Percentiles rank a stretch among this genome's conserved stretches.
These are phyloP conservation scores for Megalurothrips usitatus DNA, from an alignment of 2,888 invertebrate species.

Conservation along the genomic window DNA sequence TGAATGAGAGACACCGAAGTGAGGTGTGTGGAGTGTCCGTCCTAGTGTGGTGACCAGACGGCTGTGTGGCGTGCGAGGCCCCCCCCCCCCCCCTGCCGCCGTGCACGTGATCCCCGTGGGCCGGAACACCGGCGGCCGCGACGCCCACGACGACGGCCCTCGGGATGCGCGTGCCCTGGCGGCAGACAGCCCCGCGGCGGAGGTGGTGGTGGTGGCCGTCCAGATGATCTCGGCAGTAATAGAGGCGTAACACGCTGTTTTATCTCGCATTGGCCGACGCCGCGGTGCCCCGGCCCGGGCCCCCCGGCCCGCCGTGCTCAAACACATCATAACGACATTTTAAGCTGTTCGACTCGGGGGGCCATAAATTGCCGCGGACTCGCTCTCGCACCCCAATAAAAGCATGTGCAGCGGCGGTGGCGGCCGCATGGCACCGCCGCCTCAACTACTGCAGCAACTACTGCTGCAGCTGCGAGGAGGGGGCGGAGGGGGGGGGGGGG, in stretches of 20 bases:
- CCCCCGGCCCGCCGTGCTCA: background rate
- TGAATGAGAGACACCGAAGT: no score
- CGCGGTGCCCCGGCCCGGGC: no score
- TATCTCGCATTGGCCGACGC: background rate
- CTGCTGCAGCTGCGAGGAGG: background rate
- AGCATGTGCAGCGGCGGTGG: background rate
- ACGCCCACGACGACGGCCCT: no score
- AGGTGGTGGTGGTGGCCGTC: background rate
- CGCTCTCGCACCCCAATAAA: conserved; percentile 1
- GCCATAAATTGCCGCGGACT: conserved; percentile 1
- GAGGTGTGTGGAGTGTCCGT: no score
- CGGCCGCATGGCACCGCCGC: background rate
- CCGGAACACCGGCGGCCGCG: no score
- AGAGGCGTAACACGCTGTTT: background rate
- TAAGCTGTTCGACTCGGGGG: conserved; percentile 11
- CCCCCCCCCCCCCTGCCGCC: no score
- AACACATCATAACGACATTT: conserved; percentile 8
- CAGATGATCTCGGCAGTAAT: background rate
- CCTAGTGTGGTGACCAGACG: no score
- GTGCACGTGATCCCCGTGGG: no score
- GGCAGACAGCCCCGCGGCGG: background rate
- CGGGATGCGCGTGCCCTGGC: background rate
- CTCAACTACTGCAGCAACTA: no score
- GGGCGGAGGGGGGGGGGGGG: background rate
- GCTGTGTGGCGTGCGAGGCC: no score